These are phyloP conservation scores for Plagodis dolabraria DNA, from an alignment of 2,888 invertebrate genomes.

Conservation along the genomic window DNA sequence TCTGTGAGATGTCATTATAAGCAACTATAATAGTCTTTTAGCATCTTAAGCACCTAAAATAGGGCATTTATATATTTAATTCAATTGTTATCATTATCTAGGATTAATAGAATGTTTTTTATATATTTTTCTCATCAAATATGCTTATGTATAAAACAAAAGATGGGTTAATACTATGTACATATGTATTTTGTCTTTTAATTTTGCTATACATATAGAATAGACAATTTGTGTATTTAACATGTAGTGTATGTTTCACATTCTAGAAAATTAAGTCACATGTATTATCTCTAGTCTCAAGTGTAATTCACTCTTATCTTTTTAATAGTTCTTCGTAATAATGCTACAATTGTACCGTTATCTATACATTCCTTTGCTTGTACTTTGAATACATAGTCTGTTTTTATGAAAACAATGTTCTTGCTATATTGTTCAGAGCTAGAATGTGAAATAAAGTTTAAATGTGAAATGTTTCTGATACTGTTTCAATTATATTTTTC, in stretches of 20 bases:
- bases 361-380: slow-evolving; percentile 9
- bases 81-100: too few relatives aligned
- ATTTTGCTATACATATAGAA: too few relatives aligned
- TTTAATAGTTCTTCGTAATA: not conserved
- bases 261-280: slow-evolving; percentile 1
- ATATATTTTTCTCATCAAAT: too few relatives aligned
- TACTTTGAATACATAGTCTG: not conserved
- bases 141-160: too few relatives aligned
- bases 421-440: slow-evolving; percentile 11
- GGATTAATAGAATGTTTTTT: too few relatives aligned
- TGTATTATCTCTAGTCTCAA: not conserved
- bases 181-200: not conserved
- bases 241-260: slow-evolving; percentile 1
- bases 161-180: not conserved
- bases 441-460: slow-evolving; percentile 29
- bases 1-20: too few relatives aligned
- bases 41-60: too few relatives aligned
- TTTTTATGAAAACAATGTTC: not conserved
- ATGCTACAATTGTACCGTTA: not conserved
- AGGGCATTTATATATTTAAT: too few relatives aligned
- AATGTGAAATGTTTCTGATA: slow-evolving; percentile 12
- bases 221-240: too few relatives aligned
- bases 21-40: too few relatives aligned
- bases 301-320: not conserved
- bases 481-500: not conserved